These are phyloP conservation scores for Pyrocoelia pectoralis DNA, from an alignment of 2,888 invertebrate species.

Conservation along the genomic window DNA sequence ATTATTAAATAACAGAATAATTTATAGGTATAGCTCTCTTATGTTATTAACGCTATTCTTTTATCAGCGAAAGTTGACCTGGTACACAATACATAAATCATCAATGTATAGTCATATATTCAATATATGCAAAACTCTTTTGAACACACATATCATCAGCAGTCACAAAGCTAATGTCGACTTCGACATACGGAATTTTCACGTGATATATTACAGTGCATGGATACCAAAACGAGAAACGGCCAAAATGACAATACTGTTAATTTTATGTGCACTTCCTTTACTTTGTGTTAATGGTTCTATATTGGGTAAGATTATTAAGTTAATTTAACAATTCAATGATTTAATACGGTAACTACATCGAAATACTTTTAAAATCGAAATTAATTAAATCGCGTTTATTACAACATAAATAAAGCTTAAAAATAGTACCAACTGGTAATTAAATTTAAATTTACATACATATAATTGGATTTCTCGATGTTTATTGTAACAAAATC, in stretches of 20 bases:
- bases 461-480: no score
- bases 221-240: background rate
- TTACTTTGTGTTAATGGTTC: background rate
- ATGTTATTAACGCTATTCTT: background rate
- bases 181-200: conserved; percentile 10
- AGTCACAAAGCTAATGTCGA: conserved; percentile 15
- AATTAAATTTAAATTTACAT: no score
- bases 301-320: background rate
- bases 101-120: conserved; percentile 17
- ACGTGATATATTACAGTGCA: conserved; percentile 7
- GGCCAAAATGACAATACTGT: background rate
- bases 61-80: conserved; percentile 19
- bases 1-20: background rate
- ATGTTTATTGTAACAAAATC: no score
- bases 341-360: background rate
- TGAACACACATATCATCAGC: conserved; percentile 24
- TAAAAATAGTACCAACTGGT: no score
- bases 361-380: no score
- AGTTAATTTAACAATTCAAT: background rate
- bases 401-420: no score
- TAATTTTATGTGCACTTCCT: background rate
- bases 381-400: no score
- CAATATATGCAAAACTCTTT: conserved; percentile 24
- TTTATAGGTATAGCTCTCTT: background rate
- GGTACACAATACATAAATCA: conserved; percentile 29